Base-by-base conservation (phyloP, 2,888 invertebrate species). In the Polyommatus icarus region DNA sequence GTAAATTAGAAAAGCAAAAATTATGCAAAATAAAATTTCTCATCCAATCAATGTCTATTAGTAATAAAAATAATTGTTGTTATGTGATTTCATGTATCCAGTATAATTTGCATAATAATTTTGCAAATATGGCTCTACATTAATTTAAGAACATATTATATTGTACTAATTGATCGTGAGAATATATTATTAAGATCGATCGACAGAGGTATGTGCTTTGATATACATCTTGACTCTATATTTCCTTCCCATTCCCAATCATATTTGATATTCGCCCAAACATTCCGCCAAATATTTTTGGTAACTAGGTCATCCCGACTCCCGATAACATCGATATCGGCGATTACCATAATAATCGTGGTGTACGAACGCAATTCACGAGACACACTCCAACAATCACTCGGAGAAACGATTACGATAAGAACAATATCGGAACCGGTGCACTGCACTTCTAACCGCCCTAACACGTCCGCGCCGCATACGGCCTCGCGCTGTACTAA, bases 401-500 rank as follows among this genome's bases (percentile, higher is more conserved):
- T 50, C 7, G 75, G 10, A 77, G 57, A 76, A 78, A 29, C 57
- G 79, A 29, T 24, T 71, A 82, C 80, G 20, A 29, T 40, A 54
- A 20, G 75, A 24, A 73, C 29, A 54, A 50, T 50, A 50, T 75
- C 29, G 75, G 29, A 24, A 50, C 24, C 24, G 46, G 46, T 29
- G 75, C 24, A 50, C 50, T 50, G 36, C 57, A 57, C 40, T 32
- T 77, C 24, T n/a, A 12, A 8, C 3, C 24, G 24, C 8, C 59
- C n/a, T 20, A 40, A 67, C 87, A 85, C 89, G 89, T 86, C 87
- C 84, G 81, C 79, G 82, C 81, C 81, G 84, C 83, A 86, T 89
- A 89, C 88, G 85, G 88, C 89, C 91, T 89, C 89, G 90, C 91
- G 91, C 87, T 85, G 81, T 86, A 93, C 93, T 93, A 89, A 91